Evolutionary conservation across 1,140 invertebrate species (phyloP).

Genomic region (Hirudo medicinalis): DNA sequence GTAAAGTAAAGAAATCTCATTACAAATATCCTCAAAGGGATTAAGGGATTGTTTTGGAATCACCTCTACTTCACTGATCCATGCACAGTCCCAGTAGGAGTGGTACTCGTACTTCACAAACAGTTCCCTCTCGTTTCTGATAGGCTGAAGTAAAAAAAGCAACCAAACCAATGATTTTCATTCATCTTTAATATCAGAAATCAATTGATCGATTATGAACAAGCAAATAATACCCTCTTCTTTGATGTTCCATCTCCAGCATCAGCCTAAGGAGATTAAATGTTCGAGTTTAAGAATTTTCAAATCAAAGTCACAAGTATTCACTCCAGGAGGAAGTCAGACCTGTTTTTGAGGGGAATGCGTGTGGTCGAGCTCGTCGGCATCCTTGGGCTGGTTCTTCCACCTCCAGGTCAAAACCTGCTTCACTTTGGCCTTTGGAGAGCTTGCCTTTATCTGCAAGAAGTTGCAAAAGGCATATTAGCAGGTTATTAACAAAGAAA

Average conservation of each 20-base stretch:
- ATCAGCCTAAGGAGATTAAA: slow-evolving; percentile 1
- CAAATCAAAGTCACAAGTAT: neutral
- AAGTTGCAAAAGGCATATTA: slow-evolving; percentile 47
- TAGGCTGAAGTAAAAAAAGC: neutral
- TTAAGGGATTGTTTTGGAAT: neutral
- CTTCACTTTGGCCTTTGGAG: slow-evolving; percentile 63
- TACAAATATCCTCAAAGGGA: neutral
- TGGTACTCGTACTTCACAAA: slow-evolving; percentile 88
- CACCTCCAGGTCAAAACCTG: slow-evolving; percentile 85
- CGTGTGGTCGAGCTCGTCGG: slow-evolving; percentile 24
- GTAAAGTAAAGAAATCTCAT: no score
- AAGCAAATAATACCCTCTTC: slow-evolving; percentile 10
- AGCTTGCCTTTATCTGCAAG: slow-evolving; percentile 27
- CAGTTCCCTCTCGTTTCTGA: slow-evolving; percentile 58
- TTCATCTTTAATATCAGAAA: neutral
- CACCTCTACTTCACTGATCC: slow-evolving; percentile 66
- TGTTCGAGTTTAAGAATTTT: neutral
- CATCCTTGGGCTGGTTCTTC: slow-evolving; percentile 26
- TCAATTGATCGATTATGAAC: neutral
- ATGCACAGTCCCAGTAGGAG: slow-evolving; percentile 92
- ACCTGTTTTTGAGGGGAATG: slow-evolving; percentile 22
- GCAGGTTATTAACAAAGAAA: neutral
- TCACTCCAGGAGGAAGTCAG: no score
- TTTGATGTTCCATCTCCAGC: neutral
- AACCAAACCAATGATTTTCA: neutral